Percentiles rank a stretch among this genome's conserved stretches.
phyloP scores from a whole-genome alignment of 2,113 vertebrate genomes.

The Choloepus hoffmanni region DNA sequence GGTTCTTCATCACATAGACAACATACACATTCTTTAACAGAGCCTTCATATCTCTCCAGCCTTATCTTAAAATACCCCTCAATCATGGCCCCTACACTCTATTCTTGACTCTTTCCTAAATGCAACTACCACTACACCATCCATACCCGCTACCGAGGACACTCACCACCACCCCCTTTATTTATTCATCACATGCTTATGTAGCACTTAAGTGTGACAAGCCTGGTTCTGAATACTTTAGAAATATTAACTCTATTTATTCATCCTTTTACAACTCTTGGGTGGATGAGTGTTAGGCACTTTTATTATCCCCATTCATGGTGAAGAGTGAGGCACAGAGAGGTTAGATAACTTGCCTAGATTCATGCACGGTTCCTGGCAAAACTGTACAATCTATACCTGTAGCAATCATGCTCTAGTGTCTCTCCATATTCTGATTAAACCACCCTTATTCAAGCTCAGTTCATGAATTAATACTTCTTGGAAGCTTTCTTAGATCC shows the following conservation, averaged over 20 bases:
- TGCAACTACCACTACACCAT: neutral
- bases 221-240: neutral
- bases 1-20: neutral
- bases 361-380: neutral
- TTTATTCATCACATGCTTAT: neutral
- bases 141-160: neutral
- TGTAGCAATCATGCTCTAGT: neutral
- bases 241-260: constrained; percentile 1
- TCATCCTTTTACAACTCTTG: neutral
- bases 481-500: constrained; percentile 28
- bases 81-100: neutral
- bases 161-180: neutral
- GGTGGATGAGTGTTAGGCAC: neutral
- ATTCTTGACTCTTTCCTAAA: neutral
- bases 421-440: neutral
- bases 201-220: neutral
- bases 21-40: constrained; percentile 50
- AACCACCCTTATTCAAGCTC: constrained; percentile 10
- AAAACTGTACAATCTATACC: constrained; percentile 12
- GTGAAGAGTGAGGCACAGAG: neutral
- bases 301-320: neutral
- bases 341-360: neutral
- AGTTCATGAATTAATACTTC: constrained; percentile 27
- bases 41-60: neutral
- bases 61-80: neutral